Conservation (phyloP, 2,113 vertebrate genomes). For the Emydura subglobosa region DNA sequence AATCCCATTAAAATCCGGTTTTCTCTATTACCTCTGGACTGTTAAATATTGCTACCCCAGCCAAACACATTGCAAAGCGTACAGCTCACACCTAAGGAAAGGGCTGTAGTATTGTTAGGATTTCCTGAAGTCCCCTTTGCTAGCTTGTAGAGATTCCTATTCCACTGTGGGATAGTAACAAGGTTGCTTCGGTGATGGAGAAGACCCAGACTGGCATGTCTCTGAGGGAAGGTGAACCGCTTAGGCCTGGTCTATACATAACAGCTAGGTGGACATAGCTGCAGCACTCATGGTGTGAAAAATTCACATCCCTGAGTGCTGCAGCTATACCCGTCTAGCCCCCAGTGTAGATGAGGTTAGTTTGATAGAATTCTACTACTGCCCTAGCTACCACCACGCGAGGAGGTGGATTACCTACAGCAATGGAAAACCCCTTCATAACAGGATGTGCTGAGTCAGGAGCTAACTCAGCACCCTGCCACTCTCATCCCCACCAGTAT, state of each 20-base stretch:
- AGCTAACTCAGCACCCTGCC: not conserved
- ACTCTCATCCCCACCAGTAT: not conserved
- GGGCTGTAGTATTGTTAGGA: not conserved
- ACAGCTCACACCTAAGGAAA: not conserved
- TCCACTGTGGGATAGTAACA: not conserved
- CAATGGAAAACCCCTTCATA: not conserved
- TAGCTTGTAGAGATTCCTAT: not conserved
- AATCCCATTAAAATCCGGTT: not conserved
- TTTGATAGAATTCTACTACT: not conserved
- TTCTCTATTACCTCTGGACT: not conserved
- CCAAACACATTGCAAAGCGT: not conserved
- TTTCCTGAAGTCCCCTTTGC: not conserved
- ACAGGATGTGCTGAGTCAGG: not conserved
- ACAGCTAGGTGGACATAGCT: too few relatives aligned
- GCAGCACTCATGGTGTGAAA: too few relatives aligned
- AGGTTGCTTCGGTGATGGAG: not conserved
- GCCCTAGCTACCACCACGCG: too few relatives aligned
- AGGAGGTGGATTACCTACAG: not conserved
- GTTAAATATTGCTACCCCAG: constrained; percentile 15
- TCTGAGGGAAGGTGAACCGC: constrained; percentile 22
- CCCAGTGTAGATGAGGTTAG: not conserved
- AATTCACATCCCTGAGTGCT: too few relatives aligned
- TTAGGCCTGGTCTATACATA: not conserved
- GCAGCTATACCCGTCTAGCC: too few relatives aligned
- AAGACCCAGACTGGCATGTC: not conserved